Percentiles rank a stretch among this genome's conserved stretches.
phyloP scores from a whole-genome alignment of 1,140 invertebrate genomes.

The Drosophila ogumai region DNA sequence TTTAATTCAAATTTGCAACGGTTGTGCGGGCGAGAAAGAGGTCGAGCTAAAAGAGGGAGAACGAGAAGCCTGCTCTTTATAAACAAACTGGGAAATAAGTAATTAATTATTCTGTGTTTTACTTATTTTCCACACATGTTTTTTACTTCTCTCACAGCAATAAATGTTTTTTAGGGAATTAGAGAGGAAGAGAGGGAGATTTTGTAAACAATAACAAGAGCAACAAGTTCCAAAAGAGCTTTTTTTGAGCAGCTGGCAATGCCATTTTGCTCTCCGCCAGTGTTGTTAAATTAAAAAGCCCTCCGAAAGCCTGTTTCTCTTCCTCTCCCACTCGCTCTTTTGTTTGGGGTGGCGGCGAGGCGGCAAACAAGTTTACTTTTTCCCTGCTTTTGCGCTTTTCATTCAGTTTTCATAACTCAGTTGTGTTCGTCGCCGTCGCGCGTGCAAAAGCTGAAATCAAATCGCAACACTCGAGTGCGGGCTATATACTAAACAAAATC shows the following conservation, averaged over 20 bases:
- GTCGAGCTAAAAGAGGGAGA: background rate
- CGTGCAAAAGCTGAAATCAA: conserved; percentile 70
- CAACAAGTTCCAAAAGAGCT: conserved; percentile 43
- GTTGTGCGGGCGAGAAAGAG: conserved; percentile 9
- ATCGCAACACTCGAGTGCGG: conserved; percentile 12
- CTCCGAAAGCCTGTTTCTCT: background rate
- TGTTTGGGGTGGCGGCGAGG: conserved; percentile 28
- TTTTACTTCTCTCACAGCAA: background rate
- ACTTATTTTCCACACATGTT: conserved; percentile 1
- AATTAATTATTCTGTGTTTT: conserved; percentile 3
- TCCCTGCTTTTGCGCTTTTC: conserved; percentile 68
- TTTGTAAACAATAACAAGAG: conserved; percentile 46
- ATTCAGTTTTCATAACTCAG: conserved; percentile 74
- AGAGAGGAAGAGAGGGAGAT: background rate
- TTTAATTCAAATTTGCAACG: conserved; percentile 58
- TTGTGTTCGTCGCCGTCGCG: conserved; percentile 75
- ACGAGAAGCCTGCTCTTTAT: background rate
- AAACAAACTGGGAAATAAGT: background rate
- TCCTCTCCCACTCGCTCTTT: conserved; percentile 16
- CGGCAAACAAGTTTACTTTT: conserved; percentile 57
- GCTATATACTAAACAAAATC: conserved; percentile 27
- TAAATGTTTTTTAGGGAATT: background rate
- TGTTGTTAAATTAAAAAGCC: conserved; percentile 28
- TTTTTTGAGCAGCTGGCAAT: conserved; percentile 31
- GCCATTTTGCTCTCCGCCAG: conserved; percentile 27